Base-by-base conservation (phyloP, 2,888 invertebrate species). In the Melinaea marsaeus region DNA sequence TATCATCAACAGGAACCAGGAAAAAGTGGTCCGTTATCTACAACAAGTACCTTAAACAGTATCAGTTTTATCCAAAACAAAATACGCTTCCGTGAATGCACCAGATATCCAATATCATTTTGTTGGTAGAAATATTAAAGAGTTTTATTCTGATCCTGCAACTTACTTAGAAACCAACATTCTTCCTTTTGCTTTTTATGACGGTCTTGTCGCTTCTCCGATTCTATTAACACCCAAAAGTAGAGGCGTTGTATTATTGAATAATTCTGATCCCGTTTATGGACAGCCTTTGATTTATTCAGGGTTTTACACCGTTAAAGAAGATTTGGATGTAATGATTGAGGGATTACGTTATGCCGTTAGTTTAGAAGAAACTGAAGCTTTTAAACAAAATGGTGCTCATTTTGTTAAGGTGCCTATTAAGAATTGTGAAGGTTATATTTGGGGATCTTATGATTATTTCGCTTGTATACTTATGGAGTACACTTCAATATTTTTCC, bases 201-300 rank as follows among this genome's bases (percentile, higher is more conserved):
- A 93, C 71, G 93, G 93, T 0, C 77, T 95, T 54, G 90, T 91
- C 67, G 86, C 93, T 0, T 89, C 93, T 61, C 94, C 95, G 0
- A 91, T 94, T 57, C 75, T 95, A 7, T 76, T 95, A 35, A 84
- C 86, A 55, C 95, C 95, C 0, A 91, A 91, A 75, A 95, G 95
- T 69, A 85, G 92, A 79, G 95, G 95, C 0, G 88, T 85, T 57
- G 78, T 95, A n/a, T 74, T 89, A 64, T 81, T 97, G 1, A 94
- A 94, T 72, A 85, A 91, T 0, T 92, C 93, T 0, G 93, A 97
- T 84, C 97, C 97, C 0, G 77, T 93, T 58, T 93, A 92, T 76
- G 94, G 95, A 0, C 91, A 92, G 59, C 97, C 97, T 0, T 81
- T 94, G 60, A 94, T 97, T 69, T 94, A 94, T 74, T 93, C 96